A percentile compares a stretch with the other conserved stretches of the same genome.
Evolutionary conservation across 2,888 invertebrate species (phyloP).

Genomic region (Fragum whitleyi): DNA sequence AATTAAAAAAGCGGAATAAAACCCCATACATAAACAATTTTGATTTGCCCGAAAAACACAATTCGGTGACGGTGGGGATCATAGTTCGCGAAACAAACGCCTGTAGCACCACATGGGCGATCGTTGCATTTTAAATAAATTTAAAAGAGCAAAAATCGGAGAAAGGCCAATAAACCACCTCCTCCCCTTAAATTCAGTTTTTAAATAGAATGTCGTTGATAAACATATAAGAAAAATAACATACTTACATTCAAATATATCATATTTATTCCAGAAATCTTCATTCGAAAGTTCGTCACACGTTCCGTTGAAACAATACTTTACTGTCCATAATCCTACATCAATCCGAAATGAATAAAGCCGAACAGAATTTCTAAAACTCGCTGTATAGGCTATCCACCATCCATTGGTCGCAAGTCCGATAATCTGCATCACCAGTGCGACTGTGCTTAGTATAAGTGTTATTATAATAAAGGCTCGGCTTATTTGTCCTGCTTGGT

Average conservation of each 20-base stretch:
- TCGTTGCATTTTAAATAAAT: too few species aligned
- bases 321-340: background rate
- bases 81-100: too few species aligned
- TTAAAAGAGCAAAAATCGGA: too few species aligned
- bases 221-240: too few species aligned
- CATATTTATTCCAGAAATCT: background rate
- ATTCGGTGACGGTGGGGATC: too few species aligned
- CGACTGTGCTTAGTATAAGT: background rate
- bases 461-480: background rate
- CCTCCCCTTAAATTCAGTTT: too few species aligned
- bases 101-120: too few species aligned
- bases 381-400: background rate
- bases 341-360: background rate
- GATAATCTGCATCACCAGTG: background rate
- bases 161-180: too few species aligned
- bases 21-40: too few species aligned
- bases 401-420: constrained; percentile 10
- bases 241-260: background rate
- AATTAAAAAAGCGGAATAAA: too few species aligned
- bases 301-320: background rate
- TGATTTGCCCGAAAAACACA: too few species aligned
- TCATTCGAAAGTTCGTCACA: background rate
- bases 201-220: too few species aligned
- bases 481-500: background rate
- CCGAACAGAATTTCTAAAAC: background rate